Evolutionary conservation across 2,797 vertebrate genomes (phyloP).

Genomic region (Coregonus sp.): DNA sequence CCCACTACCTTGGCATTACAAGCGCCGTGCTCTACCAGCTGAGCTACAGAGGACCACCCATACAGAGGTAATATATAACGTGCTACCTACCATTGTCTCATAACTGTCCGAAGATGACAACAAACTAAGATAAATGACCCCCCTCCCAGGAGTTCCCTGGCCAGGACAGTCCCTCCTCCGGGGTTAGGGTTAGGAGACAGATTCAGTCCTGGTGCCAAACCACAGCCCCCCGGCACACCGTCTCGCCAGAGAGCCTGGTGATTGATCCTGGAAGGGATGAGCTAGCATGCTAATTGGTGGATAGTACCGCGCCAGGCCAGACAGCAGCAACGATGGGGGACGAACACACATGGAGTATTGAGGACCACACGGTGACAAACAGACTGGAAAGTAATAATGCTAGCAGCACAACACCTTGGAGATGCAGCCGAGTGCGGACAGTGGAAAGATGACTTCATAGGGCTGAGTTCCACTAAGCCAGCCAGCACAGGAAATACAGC

Average conservation of each 20-base stretch:
- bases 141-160: too few relatives aligned
- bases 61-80: too few relatives aligned
- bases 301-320: constrained; percentile 9
- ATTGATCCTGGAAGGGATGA: constrained; percentile 32
- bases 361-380: constrained; percentile 1
- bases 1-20: too few relatives aligned
- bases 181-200: constrained; percentile 6
- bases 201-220: constrained; percentile 10
- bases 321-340: background rate
- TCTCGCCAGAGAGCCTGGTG: constrained; percentile 16
- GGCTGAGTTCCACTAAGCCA: constrained; percentile 1
- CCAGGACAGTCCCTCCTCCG: background rate
- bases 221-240: constrained; percentile 1
- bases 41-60: too few relatives aligned
- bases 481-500: background rate
- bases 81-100: constrained; percentile 10
- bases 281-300: constrained; percentile 36
- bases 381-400: constrained; percentile 1
- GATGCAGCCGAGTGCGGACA: background rate
- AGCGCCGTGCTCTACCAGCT: too few relatives aligned
- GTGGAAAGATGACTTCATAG: constrained; percentile 15
- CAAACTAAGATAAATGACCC: constrained; percentile 29
- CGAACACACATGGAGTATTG: background rate
- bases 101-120: constrained; percentile 26
- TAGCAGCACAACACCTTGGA: constrained; percentile 1